These are phyloP conservation scores for Phaethon lepturus DNA, from an alignment of 2,113 vertebrate genomes.

Conservation along the genomic window DNA sequence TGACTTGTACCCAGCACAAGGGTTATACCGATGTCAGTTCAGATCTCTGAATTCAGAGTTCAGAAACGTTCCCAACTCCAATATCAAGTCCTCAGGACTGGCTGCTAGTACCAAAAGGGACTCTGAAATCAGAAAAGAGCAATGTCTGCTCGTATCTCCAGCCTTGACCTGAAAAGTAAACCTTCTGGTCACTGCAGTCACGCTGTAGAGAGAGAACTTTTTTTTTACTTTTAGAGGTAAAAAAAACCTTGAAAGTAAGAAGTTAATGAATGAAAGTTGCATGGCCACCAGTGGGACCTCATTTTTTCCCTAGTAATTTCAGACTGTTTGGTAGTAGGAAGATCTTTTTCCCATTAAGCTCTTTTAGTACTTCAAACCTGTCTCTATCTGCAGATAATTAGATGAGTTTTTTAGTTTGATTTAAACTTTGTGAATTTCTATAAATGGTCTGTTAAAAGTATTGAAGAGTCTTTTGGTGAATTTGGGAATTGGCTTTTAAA, in stretches of 20 bases:
- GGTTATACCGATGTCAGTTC: background rate
- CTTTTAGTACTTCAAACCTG: background rate
- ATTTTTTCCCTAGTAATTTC: background rate
- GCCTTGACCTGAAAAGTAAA: background rate
- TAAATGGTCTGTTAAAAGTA: background rate
- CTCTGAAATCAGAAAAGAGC: background rate
- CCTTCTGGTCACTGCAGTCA: background rate
- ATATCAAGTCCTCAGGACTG: fast-evolving
- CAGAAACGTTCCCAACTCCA: background rate
- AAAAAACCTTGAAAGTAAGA: background rate
- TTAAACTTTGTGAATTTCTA: background rate
- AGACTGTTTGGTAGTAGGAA: background rate
- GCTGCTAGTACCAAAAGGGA: background rate
- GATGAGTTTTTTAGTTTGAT: background rate
- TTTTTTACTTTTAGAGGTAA: background rate
- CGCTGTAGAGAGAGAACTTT: background rate
- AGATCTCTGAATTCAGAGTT: background rate
- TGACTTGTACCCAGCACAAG: background rate
- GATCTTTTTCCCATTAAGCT: background rate
- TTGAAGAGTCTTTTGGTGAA: background rate
- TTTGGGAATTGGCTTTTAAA: background rate
- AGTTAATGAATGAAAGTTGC: background rate
- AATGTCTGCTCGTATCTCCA: background rate
- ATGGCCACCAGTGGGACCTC: background rate
- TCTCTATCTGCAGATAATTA: conserved; percentile 20